Conservation (phyloP, 2,888 invertebrate genomes). For the Poecilus cupreus region DNA sequence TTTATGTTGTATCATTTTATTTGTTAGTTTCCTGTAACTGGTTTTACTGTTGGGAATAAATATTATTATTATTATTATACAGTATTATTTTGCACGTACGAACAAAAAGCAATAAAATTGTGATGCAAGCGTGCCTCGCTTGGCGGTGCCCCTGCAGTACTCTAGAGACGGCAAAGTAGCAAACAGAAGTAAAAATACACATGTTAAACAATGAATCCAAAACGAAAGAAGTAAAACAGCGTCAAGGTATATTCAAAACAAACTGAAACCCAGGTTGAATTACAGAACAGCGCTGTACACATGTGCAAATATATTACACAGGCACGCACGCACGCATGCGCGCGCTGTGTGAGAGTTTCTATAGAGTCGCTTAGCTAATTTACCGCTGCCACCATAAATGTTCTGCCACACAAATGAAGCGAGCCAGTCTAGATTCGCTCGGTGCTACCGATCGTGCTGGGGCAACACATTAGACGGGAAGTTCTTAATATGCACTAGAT, state of each 20-base stretch:
- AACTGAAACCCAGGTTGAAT: neutral
- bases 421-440: constrained; percentile 5
- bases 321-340: neutral
- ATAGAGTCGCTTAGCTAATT: constrained; percentile 26
- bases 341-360: neutral
- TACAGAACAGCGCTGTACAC: neutral
- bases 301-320: neutral
- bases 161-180: too few species aligned
- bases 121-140: too few species aligned
- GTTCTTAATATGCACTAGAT: constrained; percentile 53
- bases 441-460: constrained; percentile 40
- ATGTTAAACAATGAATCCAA: too few species aligned
- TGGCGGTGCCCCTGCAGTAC: too few species aligned
- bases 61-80: too few species aligned
- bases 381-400: constrained; percentile 53
- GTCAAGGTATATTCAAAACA: neutral
- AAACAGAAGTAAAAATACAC: too few species aligned
- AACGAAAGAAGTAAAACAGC: too few species aligned
- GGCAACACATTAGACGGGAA: constrained; percentile 42
- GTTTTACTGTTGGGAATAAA: too few species aligned
- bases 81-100: too few species aligned
- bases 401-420: constrained; percentile 23
- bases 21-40: too few species aligned
- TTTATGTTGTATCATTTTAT: too few species aligned
- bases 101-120: too few species aligned